Evolutionary conservation across 2,797 vertebrate species (phyloP).

Genomic region (Enteromius unitaeniatus): DNA sequence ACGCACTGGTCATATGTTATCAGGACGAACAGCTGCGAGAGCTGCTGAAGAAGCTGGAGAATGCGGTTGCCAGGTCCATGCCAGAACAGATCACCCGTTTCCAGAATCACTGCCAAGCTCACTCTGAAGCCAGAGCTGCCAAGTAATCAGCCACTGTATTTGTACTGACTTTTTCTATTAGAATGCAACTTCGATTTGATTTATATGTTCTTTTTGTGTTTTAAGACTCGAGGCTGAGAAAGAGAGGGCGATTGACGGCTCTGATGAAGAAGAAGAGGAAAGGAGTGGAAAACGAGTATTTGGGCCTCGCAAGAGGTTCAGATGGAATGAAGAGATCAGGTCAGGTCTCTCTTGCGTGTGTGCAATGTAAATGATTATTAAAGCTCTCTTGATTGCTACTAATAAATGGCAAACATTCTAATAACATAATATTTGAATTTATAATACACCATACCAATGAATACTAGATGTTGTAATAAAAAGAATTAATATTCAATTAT

Average conservation of each 20-base stretch:
- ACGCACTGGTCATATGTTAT: conserved; percentile 25
- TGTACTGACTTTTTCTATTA: neutral
- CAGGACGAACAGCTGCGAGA: conserved; percentile 80
- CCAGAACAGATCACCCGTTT: conserved; percentile 89
- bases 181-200: neutral
- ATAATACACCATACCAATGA: neutral
- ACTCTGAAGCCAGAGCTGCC: conserved; percentile 84
- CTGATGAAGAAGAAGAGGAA: conserved; percentile 84
- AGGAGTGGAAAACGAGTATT: conserved; percentile 80
- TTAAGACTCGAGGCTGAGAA: conserved; percentile 83
- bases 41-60: conserved; percentile 85
- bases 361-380: neutral
- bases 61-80: conserved; percentile 87
- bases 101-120: conserved; percentile 83
- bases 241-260: conserved; percentile 79
- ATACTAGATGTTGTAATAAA: neutral
- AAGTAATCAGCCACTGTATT: conserved; percentile 76
- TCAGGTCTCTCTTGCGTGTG: conserved; percentile 57
- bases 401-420: neutral
- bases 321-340: conserved; percentile 94
- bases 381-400: neutral
- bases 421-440: neutral
- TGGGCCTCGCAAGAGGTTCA: conserved; percentile 90
- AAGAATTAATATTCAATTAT: neutral
- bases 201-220: conserved; percentile 16